These are phyloP conservation scores for Caenorhabditis wallacei DNA, from an alignment of 2,888 invertebrate genomes.

Conservation along the genomic window DNA sequence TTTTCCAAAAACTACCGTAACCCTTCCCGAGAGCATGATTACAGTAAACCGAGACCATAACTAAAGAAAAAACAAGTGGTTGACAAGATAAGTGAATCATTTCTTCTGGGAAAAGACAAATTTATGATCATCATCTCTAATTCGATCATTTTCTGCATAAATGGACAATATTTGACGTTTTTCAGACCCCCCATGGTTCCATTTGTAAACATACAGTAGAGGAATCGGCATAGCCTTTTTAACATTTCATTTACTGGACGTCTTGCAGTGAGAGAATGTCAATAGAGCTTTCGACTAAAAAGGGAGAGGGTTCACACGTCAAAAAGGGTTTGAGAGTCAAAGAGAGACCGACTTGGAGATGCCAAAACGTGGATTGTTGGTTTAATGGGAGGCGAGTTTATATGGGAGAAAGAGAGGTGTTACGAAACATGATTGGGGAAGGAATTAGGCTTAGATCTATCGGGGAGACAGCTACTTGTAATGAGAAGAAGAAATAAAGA, in stretches of 20 bases:
- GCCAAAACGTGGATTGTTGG: slow-evolving; percentile 30
- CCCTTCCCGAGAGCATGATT: too few species aligned
- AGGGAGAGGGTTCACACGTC: slow-evolving; percentile 8
- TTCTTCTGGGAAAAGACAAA: neutral
- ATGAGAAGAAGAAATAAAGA: neutral
- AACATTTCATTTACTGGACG: slow-evolving; percentile 5
- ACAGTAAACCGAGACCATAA: too few species aligned
- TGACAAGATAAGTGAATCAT: neutral
- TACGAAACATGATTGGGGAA: slow-evolving; percentile 12
- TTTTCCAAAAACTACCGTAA: too few species aligned
- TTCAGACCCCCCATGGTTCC: slow-evolving; percentile 12
- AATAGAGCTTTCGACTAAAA: neutral
- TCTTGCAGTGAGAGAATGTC: slow-evolving; percentile 43
- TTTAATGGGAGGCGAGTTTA: neutral
- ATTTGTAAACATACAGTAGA: neutral
- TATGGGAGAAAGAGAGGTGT: neutral
- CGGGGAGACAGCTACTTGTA: neutral
- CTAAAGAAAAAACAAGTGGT: too few species aligned
- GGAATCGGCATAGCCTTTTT: neutral
- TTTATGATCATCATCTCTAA: neutral
- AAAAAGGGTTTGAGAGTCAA: neutral
- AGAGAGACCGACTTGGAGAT: slow-evolving; percentile 1
- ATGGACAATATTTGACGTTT: neutral
- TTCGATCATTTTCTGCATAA: slow-evolving; percentile 15
- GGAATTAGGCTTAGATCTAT: neutral